Percentiles rank a stretch among this genome's conserved stretches.
Conservation (phyloP, 2,113 vertebrate species). For the Macquaria australasica region DNA sequence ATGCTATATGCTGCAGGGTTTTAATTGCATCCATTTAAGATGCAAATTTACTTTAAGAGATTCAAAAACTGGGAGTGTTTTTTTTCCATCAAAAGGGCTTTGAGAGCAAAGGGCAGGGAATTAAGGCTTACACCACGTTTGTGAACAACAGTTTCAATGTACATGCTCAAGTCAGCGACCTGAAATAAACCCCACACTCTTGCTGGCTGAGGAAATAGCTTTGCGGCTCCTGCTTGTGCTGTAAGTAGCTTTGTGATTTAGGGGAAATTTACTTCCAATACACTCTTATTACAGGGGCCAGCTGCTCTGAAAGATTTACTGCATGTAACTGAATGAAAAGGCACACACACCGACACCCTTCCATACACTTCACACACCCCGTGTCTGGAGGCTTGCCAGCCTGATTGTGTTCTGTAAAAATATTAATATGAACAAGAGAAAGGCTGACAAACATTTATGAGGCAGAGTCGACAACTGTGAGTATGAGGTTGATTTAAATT, state of each 20-base stretch:
- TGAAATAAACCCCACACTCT: constrained; percentile 12
- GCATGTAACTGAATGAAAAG: constrained; percentile 45
- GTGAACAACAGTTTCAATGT: constrained; percentile 15
- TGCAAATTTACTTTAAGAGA: constrained; percentile 6
- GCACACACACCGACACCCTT: constrained; percentile 31
- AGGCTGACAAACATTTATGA: constrained; percentile 12
- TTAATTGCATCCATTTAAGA: constrained; percentile 30
- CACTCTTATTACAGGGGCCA: constrained; percentile 16
- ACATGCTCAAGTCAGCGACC: neutral
- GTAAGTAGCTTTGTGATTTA: constrained; percentile 22
- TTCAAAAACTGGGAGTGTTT: constrained; percentile 13
- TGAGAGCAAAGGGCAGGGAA: neutral
- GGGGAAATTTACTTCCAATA: neutral
- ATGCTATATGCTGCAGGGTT: constrained; percentile 14
- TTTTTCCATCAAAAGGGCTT: neutral
- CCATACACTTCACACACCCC: constrained; percentile 21
- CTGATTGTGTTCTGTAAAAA: constrained; percentile 23
- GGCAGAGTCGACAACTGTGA: constrained; percentile 3
- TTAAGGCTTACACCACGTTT: constrained; percentile 43
- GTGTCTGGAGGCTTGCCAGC: constrained; percentile 5
- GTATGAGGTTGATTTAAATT: constrained; percentile 21
- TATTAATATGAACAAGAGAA: constrained; percentile 7
- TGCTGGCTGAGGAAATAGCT: constrained; percentile 13
- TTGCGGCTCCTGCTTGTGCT: neutral
- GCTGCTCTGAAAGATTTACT: constrained; percentile 34